Conservation (phyloP, 2,113 vertebrate genomes). For the Melanerpes aurifrons region DNA sequence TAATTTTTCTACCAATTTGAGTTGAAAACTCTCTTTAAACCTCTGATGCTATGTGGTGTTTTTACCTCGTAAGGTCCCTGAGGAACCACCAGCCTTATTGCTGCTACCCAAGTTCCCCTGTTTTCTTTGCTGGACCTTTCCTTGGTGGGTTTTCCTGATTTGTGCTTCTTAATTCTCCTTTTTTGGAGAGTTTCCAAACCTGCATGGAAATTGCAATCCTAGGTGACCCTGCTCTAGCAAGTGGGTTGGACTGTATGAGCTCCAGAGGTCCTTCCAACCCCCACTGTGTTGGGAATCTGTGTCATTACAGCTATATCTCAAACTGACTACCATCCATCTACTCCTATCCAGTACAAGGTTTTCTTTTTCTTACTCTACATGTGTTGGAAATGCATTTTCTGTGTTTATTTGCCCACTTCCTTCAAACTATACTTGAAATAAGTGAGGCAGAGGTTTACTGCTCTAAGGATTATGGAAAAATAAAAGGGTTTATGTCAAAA, state of each 20-base stretch:
- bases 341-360: not conserved
- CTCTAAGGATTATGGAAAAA: not conserved
- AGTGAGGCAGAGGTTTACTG: not conserved
- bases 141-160: not conserved
- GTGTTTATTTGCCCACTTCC: not conserved
- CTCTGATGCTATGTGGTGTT: fast-evolving
- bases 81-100: not conserved
- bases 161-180: not conserved
- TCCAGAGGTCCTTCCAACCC: no score
- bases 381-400: not conserved
- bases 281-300: not conserved
- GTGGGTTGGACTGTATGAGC: no score
- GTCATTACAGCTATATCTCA: not conserved
- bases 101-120: not conserved
- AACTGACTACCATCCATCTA: not conserved
- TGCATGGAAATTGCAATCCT: no score
- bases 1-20: not conserved
- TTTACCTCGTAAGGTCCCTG: not conserved
- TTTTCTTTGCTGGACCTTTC: not conserved
- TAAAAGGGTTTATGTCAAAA: not conserved
- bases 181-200: no score
- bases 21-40: not conserved
- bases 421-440: not conserved
- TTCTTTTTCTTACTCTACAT: not conserved
- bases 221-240: no score